These are phyloP conservation scores for Cryptoblepharus egeriae DNA, from an alignment of 2,797 vertebrate species.

Conservation along the genomic window DNA sequence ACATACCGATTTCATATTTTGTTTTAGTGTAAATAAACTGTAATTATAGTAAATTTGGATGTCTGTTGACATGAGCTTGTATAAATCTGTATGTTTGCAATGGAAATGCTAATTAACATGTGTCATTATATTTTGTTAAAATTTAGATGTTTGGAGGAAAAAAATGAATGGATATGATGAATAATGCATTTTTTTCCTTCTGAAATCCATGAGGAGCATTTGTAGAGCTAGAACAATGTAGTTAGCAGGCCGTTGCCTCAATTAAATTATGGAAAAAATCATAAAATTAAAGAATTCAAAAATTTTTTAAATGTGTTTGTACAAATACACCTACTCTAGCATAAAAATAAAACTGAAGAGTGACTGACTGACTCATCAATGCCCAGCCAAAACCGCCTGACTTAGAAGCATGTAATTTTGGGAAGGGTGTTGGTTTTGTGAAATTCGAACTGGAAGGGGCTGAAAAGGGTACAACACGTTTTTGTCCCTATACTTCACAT, in stretches of 20 bases:
- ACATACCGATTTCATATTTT: conserved; percentile 99
- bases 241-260: conserved; percentile 30
- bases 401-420: too few species aligned
- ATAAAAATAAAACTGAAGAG: neutral
- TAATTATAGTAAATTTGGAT: conserved; percentile 99
- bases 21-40: conserved; percentile 99
- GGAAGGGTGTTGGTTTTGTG: too few species aligned
- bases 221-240: conserved; percentile 6
- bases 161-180: conserved; percentile 40
- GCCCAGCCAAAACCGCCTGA: too few species aligned
- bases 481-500: too few species aligned
- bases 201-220: conserved; percentile 22
- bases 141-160: conserved; percentile 59
- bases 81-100: conserved; percentile 96
- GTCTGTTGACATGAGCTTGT: conserved; percentile 99
- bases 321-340: neutral
- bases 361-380: too few species aligned
- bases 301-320: conserved; percentile 31
- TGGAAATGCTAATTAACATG: conserved; percentile 96
- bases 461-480: too few species aligned
- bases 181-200: conserved; percentile 23
- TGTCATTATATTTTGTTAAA: conserved; percentile 89
- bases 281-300: too few species aligned
- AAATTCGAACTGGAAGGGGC: too few species aligned
- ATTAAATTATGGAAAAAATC: neutral